Evolutionary conservation across 2,113 vertebrate genomes (phyloP).

Genomic region (Alces alces): DNA sequence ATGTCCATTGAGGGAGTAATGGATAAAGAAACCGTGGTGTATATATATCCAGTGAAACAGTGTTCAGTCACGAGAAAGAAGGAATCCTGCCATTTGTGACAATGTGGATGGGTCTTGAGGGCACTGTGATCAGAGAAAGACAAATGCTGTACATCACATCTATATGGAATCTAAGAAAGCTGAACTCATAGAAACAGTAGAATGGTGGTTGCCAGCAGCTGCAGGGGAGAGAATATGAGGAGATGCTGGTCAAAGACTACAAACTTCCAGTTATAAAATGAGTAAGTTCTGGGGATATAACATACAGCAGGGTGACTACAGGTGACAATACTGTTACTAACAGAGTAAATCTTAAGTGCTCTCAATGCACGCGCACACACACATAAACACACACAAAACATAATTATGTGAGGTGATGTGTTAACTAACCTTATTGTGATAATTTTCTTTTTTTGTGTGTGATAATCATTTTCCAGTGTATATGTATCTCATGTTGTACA

Average conservation of each 20-base stretch:
- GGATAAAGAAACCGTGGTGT: not conserved
- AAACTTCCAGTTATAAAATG: not conserved
- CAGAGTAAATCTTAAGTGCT: not conserved
- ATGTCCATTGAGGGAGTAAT: not conserved
- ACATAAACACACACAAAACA: not conserved
- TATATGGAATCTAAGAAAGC: not conserved
- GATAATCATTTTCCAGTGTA: not conserved
- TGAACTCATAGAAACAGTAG: not conserved
- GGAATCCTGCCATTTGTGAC: not conserved
- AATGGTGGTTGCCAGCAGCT: not conserved
- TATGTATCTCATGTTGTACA: not conserved
- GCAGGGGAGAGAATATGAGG: not conserved
- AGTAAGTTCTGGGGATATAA: not conserved
- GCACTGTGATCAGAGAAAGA: not conserved
- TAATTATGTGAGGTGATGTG: not conserved
- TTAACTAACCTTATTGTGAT: not conserved
- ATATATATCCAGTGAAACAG: fast-evolving
- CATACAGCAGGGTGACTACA: not conserved
- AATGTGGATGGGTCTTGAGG: not conserved
- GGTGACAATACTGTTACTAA: not conserved
- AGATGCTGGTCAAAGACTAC: not conserved
- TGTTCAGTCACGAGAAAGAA: not conserved
- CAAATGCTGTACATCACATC: not conserved
- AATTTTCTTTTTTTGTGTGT: no score
- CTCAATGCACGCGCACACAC: not conserved